These are phyloP conservation scores for Lanius ludovicianus DNA, from an alignment of 2,113 vertebrate species.

Conservation along the genomic window DNA sequence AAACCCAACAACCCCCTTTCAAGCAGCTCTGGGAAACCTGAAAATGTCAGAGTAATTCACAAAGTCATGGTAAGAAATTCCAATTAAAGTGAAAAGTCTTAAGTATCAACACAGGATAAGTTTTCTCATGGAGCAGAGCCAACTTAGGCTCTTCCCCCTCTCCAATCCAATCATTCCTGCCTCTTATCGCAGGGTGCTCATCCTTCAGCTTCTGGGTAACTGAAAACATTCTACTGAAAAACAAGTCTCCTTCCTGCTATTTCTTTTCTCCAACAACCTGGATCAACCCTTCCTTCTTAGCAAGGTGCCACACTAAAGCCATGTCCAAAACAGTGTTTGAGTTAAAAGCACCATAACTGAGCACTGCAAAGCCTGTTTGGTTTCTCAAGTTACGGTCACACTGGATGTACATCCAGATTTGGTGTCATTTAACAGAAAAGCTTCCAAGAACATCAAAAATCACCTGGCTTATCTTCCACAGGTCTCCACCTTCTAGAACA, in stretches of 20 bases:
- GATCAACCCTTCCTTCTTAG: background rate
- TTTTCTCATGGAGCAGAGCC: background rate
- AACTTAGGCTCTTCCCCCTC: background rate
- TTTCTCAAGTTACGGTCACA: background rate
- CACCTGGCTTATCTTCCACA: background rate
- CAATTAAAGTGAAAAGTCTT: background rate
- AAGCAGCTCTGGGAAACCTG: background rate
- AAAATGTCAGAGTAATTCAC: background rate
- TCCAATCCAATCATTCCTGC: background rate
- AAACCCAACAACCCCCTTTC: background rate
- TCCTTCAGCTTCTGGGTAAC: background rate
- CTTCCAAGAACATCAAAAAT: background rate
- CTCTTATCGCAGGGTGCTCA: rapidly evolving
- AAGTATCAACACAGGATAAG: background rate
- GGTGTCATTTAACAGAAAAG: background rate
- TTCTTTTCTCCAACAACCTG: background rate
- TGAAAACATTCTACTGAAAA: background rate
- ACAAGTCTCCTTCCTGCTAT: background rate
- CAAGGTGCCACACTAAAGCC: background rate
- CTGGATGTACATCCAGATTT: background rate
- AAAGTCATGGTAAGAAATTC: background rate
- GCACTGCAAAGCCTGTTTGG: background rate
- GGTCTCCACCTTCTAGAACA: background rate
- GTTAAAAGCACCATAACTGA: background rate
- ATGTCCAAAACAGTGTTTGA: background rate